These are phyloP conservation scores for Myotis vivesi DNA, from an alignment of 2,797 vertebrate species.

Conservation along the genomic window DNA sequence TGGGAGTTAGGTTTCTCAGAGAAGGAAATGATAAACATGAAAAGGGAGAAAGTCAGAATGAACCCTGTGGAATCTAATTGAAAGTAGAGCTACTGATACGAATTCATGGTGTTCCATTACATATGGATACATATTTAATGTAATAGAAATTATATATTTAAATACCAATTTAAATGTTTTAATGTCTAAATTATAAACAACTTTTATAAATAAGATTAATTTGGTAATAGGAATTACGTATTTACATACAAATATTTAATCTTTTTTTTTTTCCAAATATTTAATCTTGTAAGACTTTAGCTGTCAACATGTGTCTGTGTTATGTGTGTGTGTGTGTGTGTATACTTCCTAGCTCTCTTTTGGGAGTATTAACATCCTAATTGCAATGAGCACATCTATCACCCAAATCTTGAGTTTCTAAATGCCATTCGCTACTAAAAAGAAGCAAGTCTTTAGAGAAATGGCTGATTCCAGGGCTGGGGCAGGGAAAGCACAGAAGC, in stretches of 20 bases:
- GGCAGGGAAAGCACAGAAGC: not conserved
- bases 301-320: not conserved
- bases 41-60: conserved; percentile 28
- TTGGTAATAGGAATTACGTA: not conserved
- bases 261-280: not conserved
- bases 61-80: not conserved
- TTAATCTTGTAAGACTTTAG: not conserved
- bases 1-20: not conserved
- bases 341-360: not conserved
- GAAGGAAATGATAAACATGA: not conserved
- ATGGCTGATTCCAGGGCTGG: not conserved
- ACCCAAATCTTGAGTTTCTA: not conserved
- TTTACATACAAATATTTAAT: not conserved
- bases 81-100: not conserved
- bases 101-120: not conserved
- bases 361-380: not conserved
- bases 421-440: not conserved
- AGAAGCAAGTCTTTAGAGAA: not conserved
- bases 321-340: too few relatives aligned
- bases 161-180: not conserved
- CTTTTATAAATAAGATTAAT: not conserved
- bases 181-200: not conserved
- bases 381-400: not conserved
- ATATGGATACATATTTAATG: not conserved
- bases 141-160: not conserved